phyloP scores from a whole-genome alignment of 2,888 invertebrate species.

The Pomacea canaliculata region DNA sequence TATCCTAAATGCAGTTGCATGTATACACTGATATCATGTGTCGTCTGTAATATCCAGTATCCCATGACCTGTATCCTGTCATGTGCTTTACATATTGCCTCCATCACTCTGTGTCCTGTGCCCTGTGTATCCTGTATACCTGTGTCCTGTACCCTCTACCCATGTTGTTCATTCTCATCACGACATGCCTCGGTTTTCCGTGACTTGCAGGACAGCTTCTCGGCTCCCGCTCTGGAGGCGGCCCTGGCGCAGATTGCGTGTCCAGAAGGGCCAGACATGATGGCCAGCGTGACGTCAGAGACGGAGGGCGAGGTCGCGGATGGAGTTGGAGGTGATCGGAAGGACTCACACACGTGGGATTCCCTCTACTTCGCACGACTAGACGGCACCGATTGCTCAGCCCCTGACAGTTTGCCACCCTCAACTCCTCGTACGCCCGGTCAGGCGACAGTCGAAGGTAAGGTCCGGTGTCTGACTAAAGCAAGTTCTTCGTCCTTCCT shows the following conservation, averaged over 20 bases:
- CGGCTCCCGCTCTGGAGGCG: constrained; percentile 25
- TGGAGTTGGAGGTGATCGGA: not conserved
- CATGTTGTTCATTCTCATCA: too few relatives aligned
- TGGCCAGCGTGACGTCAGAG: constrained; percentile 14
- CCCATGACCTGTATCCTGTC: too few relatives aligned
- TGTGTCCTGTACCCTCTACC: too few relatives aligned
- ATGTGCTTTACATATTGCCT: too few relatives aligned
- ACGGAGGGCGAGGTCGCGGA: not conserved
- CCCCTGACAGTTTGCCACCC: constrained; percentile 2
- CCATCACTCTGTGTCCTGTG: too few relatives aligned
- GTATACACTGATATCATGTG: too few relatives aligned
- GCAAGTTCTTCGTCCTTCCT: not conserved
- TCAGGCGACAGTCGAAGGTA: constrained; percentile 33
- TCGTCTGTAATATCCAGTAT: too few relatives aligned
- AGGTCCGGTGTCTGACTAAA: not conserved
- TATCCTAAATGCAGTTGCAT: too few relatives aligned
- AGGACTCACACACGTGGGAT: not conserved
- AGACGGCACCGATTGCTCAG: not conserved
- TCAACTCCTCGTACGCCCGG: constrained; percentile 15
- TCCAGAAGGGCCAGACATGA: constrained; percentile 25
- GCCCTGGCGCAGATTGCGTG: constrained; percentile 32
- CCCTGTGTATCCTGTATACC: too few relatives aligned
- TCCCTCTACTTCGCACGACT: not conserved
- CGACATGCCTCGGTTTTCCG: too few relatives aligned
- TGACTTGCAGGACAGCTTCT: not conserved